Base-by-base conservation (phyloP, 1,140 invertebrate species). In the Adoxophyes honmai region DNA sequence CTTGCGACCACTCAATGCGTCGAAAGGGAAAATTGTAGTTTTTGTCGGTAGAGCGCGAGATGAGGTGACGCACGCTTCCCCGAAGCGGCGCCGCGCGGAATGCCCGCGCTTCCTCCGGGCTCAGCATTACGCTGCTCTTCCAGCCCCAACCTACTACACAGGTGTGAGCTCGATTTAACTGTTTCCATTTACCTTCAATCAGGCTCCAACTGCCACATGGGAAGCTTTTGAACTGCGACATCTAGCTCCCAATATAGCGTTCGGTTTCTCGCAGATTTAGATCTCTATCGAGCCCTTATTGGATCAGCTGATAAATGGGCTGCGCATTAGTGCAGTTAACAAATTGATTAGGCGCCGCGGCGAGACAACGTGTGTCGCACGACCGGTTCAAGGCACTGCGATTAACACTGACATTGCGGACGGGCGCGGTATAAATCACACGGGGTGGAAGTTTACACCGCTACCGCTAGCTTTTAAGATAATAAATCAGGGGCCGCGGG, bases 11-110 rank as follows among this genome's bases (percentile, higher is more conserved):
- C 68, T 70, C 59, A 68, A 81, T 79, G 78, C 78, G 78, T 70
- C 76, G 84, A 87, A 84, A 87, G 81, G 78, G 84, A 87, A 85
- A 81, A 87, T 82, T 66, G 70, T 75, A 78, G 71, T 84, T 85
- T 84, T 85, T 86, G 78, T 75, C 51, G 52, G 58, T 53, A 57
- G 51, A 61, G 52, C 60, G 68, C 68, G 65, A 66, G 68, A 76
- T 35, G 51, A 52, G 34, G 16, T 86, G 78, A 84, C 83, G 81
- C 79, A 79, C 73, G 55, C 62, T 84, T 84, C 78, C 68, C 66
- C 71, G 79, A 82, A 81, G n/a, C 66, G 51, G 37, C 39, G 51
- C 64, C 63, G 60, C 53, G 66, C 62, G 79, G 82, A 82, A 86
- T 82, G 81, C 75, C 66, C 21, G 51, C 51, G 51, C 33, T 13